These are phyloP conservation scores for Catalaphyllia jardinei DNA, from an alignment of 64 coral and sea anemone species.

Conservation along the genomic window DNA sequence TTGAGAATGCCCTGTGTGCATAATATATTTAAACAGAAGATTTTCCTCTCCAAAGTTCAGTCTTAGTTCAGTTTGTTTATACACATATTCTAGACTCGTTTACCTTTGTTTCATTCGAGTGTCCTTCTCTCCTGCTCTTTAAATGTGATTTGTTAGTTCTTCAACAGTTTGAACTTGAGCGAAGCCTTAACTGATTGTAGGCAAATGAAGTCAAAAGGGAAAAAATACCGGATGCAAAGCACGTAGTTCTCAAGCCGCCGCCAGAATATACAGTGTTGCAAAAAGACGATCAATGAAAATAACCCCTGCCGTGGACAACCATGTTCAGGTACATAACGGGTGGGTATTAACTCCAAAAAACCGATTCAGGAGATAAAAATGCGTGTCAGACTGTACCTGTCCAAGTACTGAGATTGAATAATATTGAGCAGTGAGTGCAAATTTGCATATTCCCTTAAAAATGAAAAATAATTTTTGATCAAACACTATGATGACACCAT, in stretches of 20 bases:
- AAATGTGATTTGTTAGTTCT: not conserved
- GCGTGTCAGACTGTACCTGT: not conserved
- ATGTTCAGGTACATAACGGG: not conserved
- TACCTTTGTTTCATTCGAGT: conserved; percentile 3
- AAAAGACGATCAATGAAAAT: not conserved
- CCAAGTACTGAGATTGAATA: not conserved
- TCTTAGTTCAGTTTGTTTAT: not conserved
- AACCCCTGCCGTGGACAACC: too few relatives aligned
- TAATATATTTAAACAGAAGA: not conserved
- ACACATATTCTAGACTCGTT: not conserved
- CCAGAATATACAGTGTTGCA: not conserved
- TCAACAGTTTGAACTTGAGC: not conserved
- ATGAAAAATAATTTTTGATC: conserved; percentile 16
- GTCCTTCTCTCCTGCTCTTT: not conserved
- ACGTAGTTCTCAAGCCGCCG: not conserved
- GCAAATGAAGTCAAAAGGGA: not conserved
- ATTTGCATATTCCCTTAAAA: conserved; percentile 8
- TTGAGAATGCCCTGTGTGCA: not conserved
- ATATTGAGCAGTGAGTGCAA: not conserved
- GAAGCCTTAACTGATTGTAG: not conserved
- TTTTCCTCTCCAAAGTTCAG: not conserved
- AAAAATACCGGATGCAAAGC: not conserved
- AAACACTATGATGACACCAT: not conserved
- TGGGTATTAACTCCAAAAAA: not conserved
- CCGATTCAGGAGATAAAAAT: not conserved